These are phyloP conservation scores for Simalia tracyae DNA, from an alignment of 2,797 vertebrate genomes.

Conservation along the genomic window DNA sequence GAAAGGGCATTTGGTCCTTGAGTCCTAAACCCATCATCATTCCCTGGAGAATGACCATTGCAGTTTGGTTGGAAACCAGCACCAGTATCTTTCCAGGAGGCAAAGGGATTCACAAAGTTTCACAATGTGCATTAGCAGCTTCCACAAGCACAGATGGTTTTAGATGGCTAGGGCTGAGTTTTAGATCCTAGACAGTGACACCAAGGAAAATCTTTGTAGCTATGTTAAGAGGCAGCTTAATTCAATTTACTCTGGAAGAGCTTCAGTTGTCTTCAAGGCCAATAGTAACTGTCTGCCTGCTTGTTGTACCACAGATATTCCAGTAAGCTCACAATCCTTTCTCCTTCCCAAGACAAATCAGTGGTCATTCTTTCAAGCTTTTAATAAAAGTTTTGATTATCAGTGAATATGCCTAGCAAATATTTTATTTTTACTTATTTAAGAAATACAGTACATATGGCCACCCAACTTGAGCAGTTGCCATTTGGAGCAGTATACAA, in stretches of 20 bases:
- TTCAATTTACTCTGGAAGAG: background rate
- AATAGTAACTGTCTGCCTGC: background rate
- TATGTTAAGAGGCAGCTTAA: background rate
- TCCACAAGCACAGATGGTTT: background rate
- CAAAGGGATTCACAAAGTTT: background rate
- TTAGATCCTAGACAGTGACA: background rate
- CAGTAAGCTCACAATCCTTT: background rate
- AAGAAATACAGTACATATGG: too few species aligned
- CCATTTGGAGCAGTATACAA: too few species aligned
- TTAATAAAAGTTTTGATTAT: too few species aligned
- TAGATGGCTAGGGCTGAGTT: background rate
- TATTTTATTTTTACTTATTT: too few species aligned
- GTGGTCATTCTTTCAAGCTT: too few species aligned
- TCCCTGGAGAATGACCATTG: background rate
- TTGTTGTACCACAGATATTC: background rate
- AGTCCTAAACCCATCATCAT: background rate
- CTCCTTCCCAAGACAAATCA: too few species aligned
- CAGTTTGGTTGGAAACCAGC: background rate
- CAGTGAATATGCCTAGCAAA: too few species aligned
- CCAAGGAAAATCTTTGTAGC: background rate
- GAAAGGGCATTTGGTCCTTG: background rate
- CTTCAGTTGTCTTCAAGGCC: background rate
- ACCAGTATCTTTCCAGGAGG: background rate
- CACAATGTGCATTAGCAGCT: background rate
- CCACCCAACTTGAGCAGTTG: too few species aligned